Percentiles rank a stretch among this genome's conserved stretches.
These are phyloP conservation scores for Brachyhypopomus occidentalis DNA, from an alignment of 2,113 vertebrate species.

Conservation along the genomic window DNA sequence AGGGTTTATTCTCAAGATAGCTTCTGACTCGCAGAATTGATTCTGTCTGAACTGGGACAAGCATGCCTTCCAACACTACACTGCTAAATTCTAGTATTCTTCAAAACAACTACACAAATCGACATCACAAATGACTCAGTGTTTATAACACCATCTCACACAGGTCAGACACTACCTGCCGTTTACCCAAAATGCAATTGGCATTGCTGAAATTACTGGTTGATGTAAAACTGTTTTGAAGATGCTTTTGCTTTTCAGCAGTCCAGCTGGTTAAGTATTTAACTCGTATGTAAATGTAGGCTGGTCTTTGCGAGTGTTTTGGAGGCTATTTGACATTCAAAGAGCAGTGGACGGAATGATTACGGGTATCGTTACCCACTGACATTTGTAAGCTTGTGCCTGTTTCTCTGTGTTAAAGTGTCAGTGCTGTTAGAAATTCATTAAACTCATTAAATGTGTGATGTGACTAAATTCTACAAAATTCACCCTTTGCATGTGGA, in stretches of 20 bases:
- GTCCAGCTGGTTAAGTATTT: not conserved
- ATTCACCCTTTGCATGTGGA: too few species aligned
- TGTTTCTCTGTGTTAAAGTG: not conserved
- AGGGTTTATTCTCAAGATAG: constrained; percentile 76
- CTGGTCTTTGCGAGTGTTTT: not conserved
- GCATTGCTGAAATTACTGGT: not conserved
- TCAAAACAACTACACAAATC: constrained; percentile 15
- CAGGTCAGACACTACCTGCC: constrained; percentile 20
- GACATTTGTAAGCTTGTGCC: not conserved
- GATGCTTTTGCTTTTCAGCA: not conserved
- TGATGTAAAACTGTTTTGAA: constrained; percentile 6
- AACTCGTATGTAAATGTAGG: constrained; percentile 4
- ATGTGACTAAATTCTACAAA: not conserved
- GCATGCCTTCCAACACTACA: constrained; percentile 51
- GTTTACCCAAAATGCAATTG: constrained; percentile 12
- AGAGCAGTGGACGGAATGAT: not conserved
- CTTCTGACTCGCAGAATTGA: constrained; percentile 70
- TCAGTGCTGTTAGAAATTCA: not conserved
- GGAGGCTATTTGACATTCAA: not conserved
- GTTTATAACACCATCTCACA: constrained; percentile 25
- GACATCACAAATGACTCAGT: not conserved
- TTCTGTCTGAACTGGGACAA: constrained; percentile 55
- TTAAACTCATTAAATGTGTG: not conserved
- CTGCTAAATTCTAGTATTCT: constrained; percentile 11
- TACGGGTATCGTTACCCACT: constrained; percentile 2